These are phyloP conservation scores for Rambutsinella grinnellia DNA, from an alignment of 2,888 invertebrate genomes.

Conservation along the genomic window DNA sequence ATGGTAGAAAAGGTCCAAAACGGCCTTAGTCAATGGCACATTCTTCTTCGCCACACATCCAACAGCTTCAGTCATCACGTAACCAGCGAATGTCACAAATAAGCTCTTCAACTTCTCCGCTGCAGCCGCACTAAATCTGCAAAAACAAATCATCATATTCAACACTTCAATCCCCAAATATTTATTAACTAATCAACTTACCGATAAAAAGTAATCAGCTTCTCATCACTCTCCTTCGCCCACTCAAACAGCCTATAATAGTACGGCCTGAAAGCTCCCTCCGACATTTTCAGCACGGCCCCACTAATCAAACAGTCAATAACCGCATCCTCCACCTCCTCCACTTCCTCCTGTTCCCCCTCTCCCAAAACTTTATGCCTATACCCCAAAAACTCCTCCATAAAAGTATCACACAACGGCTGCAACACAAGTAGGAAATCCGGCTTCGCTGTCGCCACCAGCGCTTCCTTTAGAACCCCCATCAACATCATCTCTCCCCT, in stretches of 20 bases:
- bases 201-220: slow-evolving; percentile 87
- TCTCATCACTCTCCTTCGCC: slow-evolving; percentile 77
- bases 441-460: slow-evolving; percentile 75
- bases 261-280: slow-evolving; percentile 88
- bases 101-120: slow-evolving; percentile 87
- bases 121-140: slow-evolving; percentile 80
- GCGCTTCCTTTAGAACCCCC: slow-evolving; percentile 81
- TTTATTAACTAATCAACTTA: slow-evolving; percentile 67
- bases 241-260: slow-evolving; percentile 90
- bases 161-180: background rate
- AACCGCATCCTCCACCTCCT: slow-evolving; percentile 78
- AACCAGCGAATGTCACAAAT: slow-evolving; percentile 90
- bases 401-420: slow-evolving; percentile 81
- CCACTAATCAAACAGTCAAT: slow-evolving; percentile 81
- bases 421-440: slow-evolving; percentile 78
- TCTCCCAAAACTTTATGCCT: slow-evolving; percentile 50
- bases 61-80: slow-evolving; percentile 86
- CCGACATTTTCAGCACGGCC: slow-evolving; percentile 88
- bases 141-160: background rate
- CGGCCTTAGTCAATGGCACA: slow-evolving; percentile 77
- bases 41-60: slow-evolving; percentile 77
- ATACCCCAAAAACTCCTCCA: slow-evolving; percentile 71
- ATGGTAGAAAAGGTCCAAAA: slow-evolving; percentile 81
- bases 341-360: slow-evolving; percentile 47
- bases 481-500: slow-evolving; percentile 79